Evolutionary conservation across 2,888 invertebrate genomes (phyloP).

Genomic region (Acleris sparsana): DNA sequence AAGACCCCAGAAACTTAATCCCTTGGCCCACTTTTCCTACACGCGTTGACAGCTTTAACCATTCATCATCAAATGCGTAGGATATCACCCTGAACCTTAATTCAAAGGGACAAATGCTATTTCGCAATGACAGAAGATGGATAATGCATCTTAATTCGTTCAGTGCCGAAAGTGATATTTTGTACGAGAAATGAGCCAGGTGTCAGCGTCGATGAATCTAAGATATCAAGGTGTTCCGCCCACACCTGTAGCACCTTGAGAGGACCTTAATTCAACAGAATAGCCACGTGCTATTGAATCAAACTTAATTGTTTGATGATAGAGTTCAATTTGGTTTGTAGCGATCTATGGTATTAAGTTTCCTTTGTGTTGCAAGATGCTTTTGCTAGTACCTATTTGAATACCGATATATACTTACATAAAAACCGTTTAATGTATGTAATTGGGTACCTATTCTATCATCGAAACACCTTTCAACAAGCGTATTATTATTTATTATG

Average conservation of each 20-base stretch:
- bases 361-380: slow-evolving; percentile 31
- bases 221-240: slow-evolving; percentile 14
- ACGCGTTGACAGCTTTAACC: not conserved
- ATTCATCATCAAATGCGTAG: not conserved
- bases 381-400: slow-evolving; percentile 18
- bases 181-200: no score
- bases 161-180: no score
- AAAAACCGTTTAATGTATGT: no score
- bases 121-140: not conserved
- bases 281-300: not conserved
- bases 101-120: not conserved
- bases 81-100: not conserved
- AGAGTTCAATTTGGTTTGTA: slow-evolving; percentile 5
- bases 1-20: not conserved
- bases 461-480: no score
- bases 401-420: slow-evolving; percentile 14
- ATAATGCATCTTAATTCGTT: not conserved
- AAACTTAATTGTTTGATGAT: not conserved
- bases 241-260: slow-evolving; percentile 14
- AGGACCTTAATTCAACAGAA: slow-evolving; percentile 15
- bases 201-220: not conserved
- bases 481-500: no score
- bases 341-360: slow-evolving; percentile 8
- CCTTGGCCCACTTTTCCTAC: slow-evolving; percentile 2
- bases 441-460: no score